Percentiles rank a stretch among this genome's conserved stretches.
These are phyloP conservation scores for Scelioninae gen. 1 DNA, from an alignment of 2,888 invertebrate species.

Conservation along the genomic window DNA sequence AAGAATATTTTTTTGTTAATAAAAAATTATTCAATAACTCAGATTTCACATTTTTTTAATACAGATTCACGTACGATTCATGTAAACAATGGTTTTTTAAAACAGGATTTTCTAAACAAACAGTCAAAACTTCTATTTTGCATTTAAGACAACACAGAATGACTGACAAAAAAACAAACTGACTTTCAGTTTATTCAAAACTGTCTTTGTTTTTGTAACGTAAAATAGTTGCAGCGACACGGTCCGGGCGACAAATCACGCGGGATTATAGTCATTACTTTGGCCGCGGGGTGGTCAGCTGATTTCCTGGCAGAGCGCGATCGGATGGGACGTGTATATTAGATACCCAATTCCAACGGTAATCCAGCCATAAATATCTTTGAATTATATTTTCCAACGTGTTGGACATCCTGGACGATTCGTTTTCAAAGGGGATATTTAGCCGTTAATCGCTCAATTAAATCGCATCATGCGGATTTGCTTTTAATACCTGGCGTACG, in stretches of 20 bases:
- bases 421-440: slow-evolving; percentile 79
- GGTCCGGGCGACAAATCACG: slow-evolving; percentile 60
- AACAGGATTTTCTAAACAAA: too few species aligned
- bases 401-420: slow-evolving; percentile 77
- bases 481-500: slow-evolving; percentile 79
- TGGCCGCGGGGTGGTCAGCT: slow-evolving; percentile 74
- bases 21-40: too few species aligned
- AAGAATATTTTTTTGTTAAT: too few species aligned
- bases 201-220: slow-evolving; percentile 28
- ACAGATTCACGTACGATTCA: too few species aligned
- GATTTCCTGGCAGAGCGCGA: slow-evolving; percentile 74
- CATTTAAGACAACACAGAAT: background rate
- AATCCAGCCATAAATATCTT: slow-evolving; percentile 83
- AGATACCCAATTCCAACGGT: slow-evolving; percentile 82
- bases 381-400: slow-evolving; percentile 83
- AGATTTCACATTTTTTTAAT: too few species aligned
- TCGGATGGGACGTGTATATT: slow-evolving; percentile 81
- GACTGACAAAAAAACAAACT: slow-evolving; percentile 3
- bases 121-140: background rate
- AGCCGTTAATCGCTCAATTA: slow-evolving; percentile 84
- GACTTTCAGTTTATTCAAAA: slow-evolving; percentile 22
- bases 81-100: too few species aligned
- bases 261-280: slow-evolving; percentile 70
- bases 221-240: slow-evolving; percentile 42
- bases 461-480: slow-evolving; percentile 83